Conservation (phyloP, 2,113 vertebrate genomes). For the Anarrhichthys ocellatus region DNA sequence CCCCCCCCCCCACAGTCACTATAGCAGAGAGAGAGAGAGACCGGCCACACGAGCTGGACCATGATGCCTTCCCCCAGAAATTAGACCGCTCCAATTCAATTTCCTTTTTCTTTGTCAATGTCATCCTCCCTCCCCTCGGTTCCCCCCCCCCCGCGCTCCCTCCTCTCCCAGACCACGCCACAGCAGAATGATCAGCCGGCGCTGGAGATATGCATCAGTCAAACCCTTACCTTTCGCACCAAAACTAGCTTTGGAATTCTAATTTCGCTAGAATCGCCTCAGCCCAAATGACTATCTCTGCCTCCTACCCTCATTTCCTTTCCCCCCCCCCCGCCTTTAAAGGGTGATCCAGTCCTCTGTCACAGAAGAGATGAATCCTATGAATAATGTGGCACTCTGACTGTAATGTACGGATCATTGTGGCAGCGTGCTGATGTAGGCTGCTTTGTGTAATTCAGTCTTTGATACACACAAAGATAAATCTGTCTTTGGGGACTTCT, state of each 20-base stretch:
- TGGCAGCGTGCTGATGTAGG: constrained; percentile 22
- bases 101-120: constrained; percentile 49
- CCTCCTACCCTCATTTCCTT: constrained; percentile 36
- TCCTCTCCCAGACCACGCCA: constrained; percentile 2
- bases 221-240: constrained; percentile 41
- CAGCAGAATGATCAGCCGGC: constrained; percentile 11
- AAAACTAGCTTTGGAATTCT: constrained; percentile 42
- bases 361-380: constrained; percentile 22
- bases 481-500: neutral
- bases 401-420: constrained; percentile 39
- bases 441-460: neutral
- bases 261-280: constrained; percentile 33
- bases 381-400: constrained; percentile 39
- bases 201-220: constrained; percentile 43
- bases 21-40: constrained; percentile 28
- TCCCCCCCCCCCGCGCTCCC: constrained; percentile 1
- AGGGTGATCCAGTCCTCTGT: constrained; percentile 31
- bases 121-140: constrained; percentile 18
- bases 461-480: constrained; percentile 31
- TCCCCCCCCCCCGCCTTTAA: constrained; percentile 14
- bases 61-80: constrained; percentile 61
- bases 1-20: constrained; percentile 6
- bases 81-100: constrained; percentile 68
- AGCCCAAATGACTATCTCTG: constrained; percentile 27
- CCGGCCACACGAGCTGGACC: constrained; percentile 32